Percentiles rank a stretch among this genome's conserved stretches.
phyloP scores from a whole-genome alignment of 2,113 vertebrate species.

The Otus sunia region DNA sequence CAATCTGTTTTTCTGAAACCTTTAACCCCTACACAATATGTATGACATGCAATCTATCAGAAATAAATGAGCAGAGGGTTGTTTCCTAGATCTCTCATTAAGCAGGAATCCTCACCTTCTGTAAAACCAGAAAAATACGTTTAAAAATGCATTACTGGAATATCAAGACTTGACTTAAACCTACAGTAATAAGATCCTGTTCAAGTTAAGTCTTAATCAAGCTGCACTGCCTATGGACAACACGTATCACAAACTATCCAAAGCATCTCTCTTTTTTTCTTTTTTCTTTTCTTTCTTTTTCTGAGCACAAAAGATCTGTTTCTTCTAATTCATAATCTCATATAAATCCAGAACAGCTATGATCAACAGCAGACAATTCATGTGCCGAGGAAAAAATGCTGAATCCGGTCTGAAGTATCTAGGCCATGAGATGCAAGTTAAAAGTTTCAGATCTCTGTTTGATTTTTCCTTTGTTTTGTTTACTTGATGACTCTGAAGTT shows the following conservation, averaged over 20 bases:
- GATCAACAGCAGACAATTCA: not conserved
- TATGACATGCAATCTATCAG: not conserved
- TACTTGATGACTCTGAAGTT: not conserved
- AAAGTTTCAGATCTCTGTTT: not conserved
- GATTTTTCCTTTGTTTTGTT: not conserved
- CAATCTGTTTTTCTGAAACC: conserved; percentile 1
- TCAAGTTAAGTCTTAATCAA: not conserved
- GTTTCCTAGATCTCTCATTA: not conserved
- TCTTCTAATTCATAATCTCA: not conserved
- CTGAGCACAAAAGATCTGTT: not conserved
- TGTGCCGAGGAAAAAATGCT: not conserved
- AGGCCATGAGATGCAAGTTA: not conserved
- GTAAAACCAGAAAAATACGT: not conserved
- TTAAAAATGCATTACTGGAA: not conserved
- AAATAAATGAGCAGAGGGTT: not conserved
- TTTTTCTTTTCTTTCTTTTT: not conserved
- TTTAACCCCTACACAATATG: not conserved
- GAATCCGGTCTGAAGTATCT: not conserved
- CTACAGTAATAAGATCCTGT: not conserved
- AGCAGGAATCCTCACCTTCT: not conserved
- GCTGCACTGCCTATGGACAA: not conserved
- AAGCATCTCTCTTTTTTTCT: not conserved
- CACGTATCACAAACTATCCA: not conserved
- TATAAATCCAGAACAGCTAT: not conserved
- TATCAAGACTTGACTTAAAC: not conserved